Base-by-base conservation (phyloP, 2,888 invertebrate genomes). In the Ligdia adustata region DNA sequence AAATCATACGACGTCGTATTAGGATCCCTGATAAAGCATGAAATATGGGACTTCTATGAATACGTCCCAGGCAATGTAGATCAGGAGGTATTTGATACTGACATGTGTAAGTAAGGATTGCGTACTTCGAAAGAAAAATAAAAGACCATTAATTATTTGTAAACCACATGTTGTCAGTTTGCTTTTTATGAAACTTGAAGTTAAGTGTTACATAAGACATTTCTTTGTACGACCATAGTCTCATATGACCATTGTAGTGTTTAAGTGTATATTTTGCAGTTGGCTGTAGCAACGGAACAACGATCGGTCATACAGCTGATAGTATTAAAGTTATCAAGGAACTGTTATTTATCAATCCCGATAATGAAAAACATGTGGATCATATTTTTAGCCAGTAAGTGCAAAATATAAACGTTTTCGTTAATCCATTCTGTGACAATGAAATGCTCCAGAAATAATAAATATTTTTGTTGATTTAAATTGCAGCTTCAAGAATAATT, bases 291-390 rank as follows among this genome's bases (percentile, higher is more conserved):
- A n/a, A 22, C n/a, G 6, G 2, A 3, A 7, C 6, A 6, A 7
- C 22, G 3, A 7, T 22, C 7, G n/a, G 2, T n/a, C 22, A 22
- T 22, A 22, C 22, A 2, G 7, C 4, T 1, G 22, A 22, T n/a
- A 22, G 22, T 22, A n/a, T n/a, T 0, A 22, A 7, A 7, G 22
- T 22, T 6, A 22, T 7, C 3, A 22, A 22, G n/a, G 22, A 22
- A n/a, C 22, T 22, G 4, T 1, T 22, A 2, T 22, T 22, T 7
- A 22, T 22, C 22, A 7, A 22, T 7, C 22, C 22, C 12, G 24
- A 55, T 3, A 18, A 0, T 68, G 82, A 12, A 0, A 0, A 22
- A 6, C 22, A 22, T 7, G 3, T 22, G 7, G 22, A 22, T 22
- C 22, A 22, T 22, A n/a, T 22, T 3, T 22, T 22, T 2, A 7